Base-by-base conservation (phyloP, 2,113 vertebrate genomes). In the Macquaria ambigua region DNA sequence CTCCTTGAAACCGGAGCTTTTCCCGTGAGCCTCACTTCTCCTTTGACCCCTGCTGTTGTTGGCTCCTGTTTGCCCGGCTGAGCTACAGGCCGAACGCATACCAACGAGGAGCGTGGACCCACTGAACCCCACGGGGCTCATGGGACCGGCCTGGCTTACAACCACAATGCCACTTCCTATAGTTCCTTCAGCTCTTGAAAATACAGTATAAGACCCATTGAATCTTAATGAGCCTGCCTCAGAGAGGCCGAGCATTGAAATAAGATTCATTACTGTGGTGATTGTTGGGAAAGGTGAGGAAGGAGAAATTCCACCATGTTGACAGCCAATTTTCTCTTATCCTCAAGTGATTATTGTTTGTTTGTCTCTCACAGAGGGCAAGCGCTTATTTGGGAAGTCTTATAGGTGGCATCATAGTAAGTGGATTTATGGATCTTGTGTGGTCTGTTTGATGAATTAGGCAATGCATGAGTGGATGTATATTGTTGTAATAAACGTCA, bases 221-320 rank as follows among this genome's bases (percentile, higher is more conserved):
- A 82, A 69, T 71, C 39, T 39, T 71, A 80, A 87, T 67, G 74
- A 76, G 66, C 70, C 85, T 62, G 71, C 74, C 81, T 50, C 73
- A 50, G 75, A 78, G 64, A 67, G 61, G 78, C 86, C 59, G 74
- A 89, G 77, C 72, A 81, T 82, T 89, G 81, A 48, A 88, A 87
- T 78, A 80, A 70, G 79, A 92, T 93, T 84, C 67, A 90, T 91
- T 89, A 72, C 58, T 16, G 62, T 79, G 41, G 43, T 41, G 58
- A 39, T 67, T 62, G 25, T 66, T 77, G 76, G 58, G 58, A 73
- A 58, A 80, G 79, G 74, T 41, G 68, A 70, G 50, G 63, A 81
- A 14, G 62, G 82, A 68, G 72, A 66, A 71, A 70, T 58, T 67
- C 66, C 82, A 46, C 71, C 75, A 67, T 90, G 82, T 69, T 92